Evolutionary conservation across 1,140 invertebrate species (phyloP), one percentile per base, ranked within the genome.

Genomic region (Halictus rubicundus): DNA sequence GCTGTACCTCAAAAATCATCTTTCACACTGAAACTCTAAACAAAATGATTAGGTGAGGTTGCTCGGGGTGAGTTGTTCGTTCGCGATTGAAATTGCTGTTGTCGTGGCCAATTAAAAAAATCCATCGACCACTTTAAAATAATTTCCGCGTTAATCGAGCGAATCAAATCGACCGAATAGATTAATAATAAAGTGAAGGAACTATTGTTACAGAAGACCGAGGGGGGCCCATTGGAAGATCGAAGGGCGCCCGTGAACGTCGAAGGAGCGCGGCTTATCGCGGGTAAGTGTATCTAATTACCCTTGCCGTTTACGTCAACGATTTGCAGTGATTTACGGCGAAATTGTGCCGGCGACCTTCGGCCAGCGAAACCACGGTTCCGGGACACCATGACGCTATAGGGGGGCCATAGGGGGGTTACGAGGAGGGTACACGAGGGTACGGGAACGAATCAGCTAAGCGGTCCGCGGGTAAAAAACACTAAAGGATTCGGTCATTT

Each of bases 211-310:
- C 81, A 86, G 88, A 86, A 80, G 81, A 75, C 77, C 78, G 82
- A 79, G 73, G 82, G 21, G 85, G 83, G 16, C 19, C 21, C n/a
- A 23, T 19, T 10, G 27, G 39, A 63, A 54, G 42, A 65, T 16
- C 49, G 49, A 6, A 23, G 79, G 78, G 78, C 83, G 85, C 79
- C 69, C 61, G 74, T 80, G 70, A 84, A 83, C 78, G 79, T 80
- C 72, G 83, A 89, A 87, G 87, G 89, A 88, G 85, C 80, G 77
- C 81, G 69, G 81, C 73, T 89, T 86, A 86, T 77, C 87, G 78
- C 84, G 78, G 82, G 89, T 89, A 90, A 92, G 91, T 92, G 88
- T 92, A 92, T 93, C 91, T 93, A 93, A 92, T 93, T 93, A 93
- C 88, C 88, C 84, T 57, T 89, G 89, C 87, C 89, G 90, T 93